Conservation (phyloP, 2,888 invertebrate genomes). For the Stenichneumon culpator region DNA sequence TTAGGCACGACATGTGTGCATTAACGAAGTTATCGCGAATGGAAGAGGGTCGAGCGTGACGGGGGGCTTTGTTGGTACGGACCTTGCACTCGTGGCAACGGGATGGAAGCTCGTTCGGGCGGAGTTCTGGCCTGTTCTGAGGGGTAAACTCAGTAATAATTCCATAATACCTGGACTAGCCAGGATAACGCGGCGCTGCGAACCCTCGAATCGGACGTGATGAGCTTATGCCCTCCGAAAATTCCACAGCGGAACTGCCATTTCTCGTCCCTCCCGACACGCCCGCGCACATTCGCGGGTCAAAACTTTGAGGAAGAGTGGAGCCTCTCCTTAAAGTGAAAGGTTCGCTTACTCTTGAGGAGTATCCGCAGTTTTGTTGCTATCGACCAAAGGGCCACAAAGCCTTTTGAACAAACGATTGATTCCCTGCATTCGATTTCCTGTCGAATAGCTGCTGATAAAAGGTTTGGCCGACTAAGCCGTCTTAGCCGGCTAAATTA, state of each 20-base stretch:
- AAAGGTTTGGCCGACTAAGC: too few relatives aligned
- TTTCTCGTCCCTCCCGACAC: neutral
- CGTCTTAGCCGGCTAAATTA: too few relatives aligned
- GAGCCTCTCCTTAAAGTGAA: neutral
- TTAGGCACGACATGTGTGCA: constrained; percentile 79
- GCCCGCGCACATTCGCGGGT: neutral
- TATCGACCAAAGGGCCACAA: neutral
- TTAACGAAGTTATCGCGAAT: constrained; percentile 76
- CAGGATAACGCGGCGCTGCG: constrained; percentile 41
- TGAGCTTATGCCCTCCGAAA: neutral
- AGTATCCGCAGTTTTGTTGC: neutral
- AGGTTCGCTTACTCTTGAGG: neutral
- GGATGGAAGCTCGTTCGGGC: neutral
- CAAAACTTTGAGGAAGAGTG: neutral
- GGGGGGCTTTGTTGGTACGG: constrained; percentile 6
- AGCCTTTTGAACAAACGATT: neutral
- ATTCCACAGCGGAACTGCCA: neutral
- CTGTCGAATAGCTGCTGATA: neutral
- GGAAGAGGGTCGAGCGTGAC: constrained; percentile 25
- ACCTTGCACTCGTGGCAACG: constrained; percentile 34
- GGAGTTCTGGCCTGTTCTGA: constrained; percentile 12
- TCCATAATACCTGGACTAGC: constrained; percentile 64
- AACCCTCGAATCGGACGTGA: constrained; percentile 59
- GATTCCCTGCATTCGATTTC: neutral
- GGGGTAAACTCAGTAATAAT: constrained; percentile 66